Evolutionary conservation across 2,797 vertebrate genomes (phyloP).

Genomic region (Molothrus ater): DNA sequence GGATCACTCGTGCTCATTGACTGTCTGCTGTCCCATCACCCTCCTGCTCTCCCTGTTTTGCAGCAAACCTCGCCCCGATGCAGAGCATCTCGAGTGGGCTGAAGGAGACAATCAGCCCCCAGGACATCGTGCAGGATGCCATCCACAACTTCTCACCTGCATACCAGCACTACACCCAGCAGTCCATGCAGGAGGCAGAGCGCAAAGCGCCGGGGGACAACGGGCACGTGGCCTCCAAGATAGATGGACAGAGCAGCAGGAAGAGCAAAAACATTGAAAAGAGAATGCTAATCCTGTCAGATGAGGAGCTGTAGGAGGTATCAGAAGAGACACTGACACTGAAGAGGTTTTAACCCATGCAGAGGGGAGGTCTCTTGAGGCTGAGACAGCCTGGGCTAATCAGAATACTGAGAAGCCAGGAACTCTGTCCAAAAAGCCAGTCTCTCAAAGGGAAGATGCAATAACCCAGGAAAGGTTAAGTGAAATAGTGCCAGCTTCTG

Average conservation of each 20-base stretch:
- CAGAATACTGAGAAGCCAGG: neutral
- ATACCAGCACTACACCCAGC: constrained; percentile 94
- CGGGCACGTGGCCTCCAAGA: constrained; percentile 52
- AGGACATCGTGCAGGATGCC: constrained; percentile 95
- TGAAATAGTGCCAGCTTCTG: constrained; percentile 26
- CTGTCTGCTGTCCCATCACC: neutral
- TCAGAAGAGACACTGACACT: neutral
- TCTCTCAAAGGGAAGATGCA: neutral
- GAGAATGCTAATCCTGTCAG: constrained; percentile 88
- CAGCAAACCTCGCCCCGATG: constrained; percentile 87
- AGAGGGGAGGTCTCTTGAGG: neutral
- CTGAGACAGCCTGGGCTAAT: neutral
- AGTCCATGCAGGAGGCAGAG: constrained; percentile 89
- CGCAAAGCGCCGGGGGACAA: constrained; percentile 70
- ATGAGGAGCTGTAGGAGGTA: constrained; percentile 86
- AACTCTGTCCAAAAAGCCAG: constrained; percentile 3
- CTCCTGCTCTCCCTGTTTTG: neutral
- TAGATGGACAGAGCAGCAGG: constrained; percentile 40
- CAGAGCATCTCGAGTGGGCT: constrained; percentile 95
- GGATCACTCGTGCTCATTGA: neutral
- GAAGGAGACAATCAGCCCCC: constrained; percentile 94
- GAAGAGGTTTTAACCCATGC: neutral
- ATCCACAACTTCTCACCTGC: constrained; percentile 94
- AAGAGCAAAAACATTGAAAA: constrained; percentile 87
- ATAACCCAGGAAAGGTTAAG: constrained; percentile 25